Percentiles rank a stretch among this genome's conserved stretches.
Evolutionary conservation across 2,888 invertebrate genomes (phyloP).

Genomic region (Holacanthella duospinosa): DNA sequence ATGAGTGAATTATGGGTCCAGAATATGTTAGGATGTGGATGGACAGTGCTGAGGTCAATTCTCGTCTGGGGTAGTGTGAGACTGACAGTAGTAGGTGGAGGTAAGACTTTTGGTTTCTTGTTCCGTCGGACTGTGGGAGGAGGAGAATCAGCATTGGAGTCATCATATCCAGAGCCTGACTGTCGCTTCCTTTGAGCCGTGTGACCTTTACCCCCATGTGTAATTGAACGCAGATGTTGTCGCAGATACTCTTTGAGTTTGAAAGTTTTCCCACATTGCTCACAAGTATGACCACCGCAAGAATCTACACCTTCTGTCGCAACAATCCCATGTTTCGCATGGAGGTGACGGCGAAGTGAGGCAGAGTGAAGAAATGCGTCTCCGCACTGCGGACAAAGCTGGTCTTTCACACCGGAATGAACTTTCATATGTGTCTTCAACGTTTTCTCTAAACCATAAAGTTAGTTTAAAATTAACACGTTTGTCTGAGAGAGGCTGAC

Average conservation of each 20-base stretch:
- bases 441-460: too few relatives aligned
- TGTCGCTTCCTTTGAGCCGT: not conserved
- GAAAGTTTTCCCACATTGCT: conserved; percentile 4
- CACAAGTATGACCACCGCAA: not conserved
- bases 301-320: not conserved
- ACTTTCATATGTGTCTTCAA: not conserved
- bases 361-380: not conserved
- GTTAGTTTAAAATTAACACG: too few relatives aligned
- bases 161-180: too few relatives aligned
- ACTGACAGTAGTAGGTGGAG: too few relatives aligned
- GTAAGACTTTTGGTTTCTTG: too few relatives aligned
- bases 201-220: conserved; percentile 5
- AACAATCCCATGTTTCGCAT: not conserved
- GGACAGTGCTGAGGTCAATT: too few relatives aligned
- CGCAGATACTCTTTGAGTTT: not conserved
- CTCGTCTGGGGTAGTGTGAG: too few relatives aligned
- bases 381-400: not conserved
- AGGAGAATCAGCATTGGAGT: too few relatives aligned
- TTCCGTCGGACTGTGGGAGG: too few relatives aligned
- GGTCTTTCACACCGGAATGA: not conserved
- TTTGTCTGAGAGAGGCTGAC: too few relatives aligned
- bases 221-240: not conserved
- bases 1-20: too few relatives aligned
- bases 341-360: conserved; percentile 1
- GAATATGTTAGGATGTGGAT: too few relatives aligned